Evolutionary conservation across 23 tunicate species (phyloP), one percentile per base, ranked within the genome.

Genomic region (Ascidia mentula): DNA sequence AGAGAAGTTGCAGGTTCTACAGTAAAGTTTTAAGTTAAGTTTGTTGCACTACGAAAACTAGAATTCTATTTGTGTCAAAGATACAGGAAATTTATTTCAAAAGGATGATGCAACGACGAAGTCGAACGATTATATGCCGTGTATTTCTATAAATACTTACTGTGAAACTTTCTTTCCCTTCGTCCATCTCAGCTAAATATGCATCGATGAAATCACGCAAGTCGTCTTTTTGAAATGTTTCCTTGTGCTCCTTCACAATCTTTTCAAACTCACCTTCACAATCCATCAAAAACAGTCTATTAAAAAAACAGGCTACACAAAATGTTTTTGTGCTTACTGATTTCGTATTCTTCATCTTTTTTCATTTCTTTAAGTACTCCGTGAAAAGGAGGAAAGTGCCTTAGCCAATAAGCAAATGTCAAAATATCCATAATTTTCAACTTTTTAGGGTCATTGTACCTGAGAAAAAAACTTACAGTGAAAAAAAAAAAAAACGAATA

Each of bases 381-480:
- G 17, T 84, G 79, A 37, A 72, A 45, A 9, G 83, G 75, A 28
- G 84, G 84, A 46, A 86, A 0, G 42, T 72, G 26, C 30, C 76
- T 36, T 60, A 86, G 9, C 59, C 37, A 53, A 3, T 84, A 84
- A 7, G 84, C 80, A 46, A 78, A 46, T 7, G 35, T 53, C n/a
- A 24, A 86, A 72, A 30, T 79, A 31, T 0, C 36, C 28, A 34
- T 79, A 72, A n/a, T 26, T 9, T 9, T 32, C 22, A 20, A 36
- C 74, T 9, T 42, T 35, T 45, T 40, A 34, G 81, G 81, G 34
- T 85, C 89, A 33, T 75, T 70, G 42, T 78, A 79, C 28, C 89
- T 85, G n/a, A n/a, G n/a, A n/a, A n/a, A n/a, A n/a, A n/a, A n/a
- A n/a, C n/a, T n/a, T n/a, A n/a, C n/a, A n/a, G n/a, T n/a, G n/a